These are phyloP conservation scores for Meloidogyne exigua DNA, from an alignment of 1,140 invertebrate species.

Conservation along the genomic window DNA sequence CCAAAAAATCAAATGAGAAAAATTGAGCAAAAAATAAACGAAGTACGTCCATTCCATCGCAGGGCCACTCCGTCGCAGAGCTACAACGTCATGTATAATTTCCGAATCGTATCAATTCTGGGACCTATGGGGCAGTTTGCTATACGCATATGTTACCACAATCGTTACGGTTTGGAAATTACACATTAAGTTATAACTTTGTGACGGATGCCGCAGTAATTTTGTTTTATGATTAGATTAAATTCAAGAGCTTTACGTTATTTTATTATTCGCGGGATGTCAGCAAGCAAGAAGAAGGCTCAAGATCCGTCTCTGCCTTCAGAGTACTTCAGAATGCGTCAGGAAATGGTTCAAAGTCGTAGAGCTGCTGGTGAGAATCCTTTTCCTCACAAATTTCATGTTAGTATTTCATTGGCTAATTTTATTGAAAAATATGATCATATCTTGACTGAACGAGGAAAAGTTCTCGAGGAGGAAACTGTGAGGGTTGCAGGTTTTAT, in stretches of 20 bases:
- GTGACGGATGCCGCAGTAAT: too few relatives aligned
- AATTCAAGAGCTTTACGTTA: background rate
- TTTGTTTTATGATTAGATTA: background rate
- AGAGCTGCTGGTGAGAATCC: conserved; percentile 69
- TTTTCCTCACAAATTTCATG: conserved; percentile 98
- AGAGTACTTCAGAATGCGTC: conserved; percentile 61
- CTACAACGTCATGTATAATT: too few relatives aligned
- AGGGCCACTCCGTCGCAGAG: too few relatives aligned
- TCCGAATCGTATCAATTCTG: too few relatives aligned
- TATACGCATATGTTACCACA: too few relatives aligned
- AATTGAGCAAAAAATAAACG: too few relatives aligned
- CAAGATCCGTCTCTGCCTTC: conserved; percentile 58
- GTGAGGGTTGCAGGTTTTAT: conserved; percentile 75
- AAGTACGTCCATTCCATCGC: too few relatives aligned
- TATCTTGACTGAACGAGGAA: conserved; percentile 71
- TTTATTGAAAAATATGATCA: conserved; percentile 83
- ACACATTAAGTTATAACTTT: too few relatives aligned
- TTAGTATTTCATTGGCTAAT: conserved; percentile 80
- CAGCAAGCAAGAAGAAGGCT: conserved; percentile 19
- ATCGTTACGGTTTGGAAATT: too few relatives aligned
- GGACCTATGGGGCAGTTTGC: too few relatives aligned
- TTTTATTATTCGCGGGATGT: background rate
- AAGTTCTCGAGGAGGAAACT: conserved; percentile 75
- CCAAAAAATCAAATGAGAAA: too few relatives aligned
- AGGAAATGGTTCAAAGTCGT: conserved; percentile 57